Evolutionary conservation across 2,113 vertebrate species (phyloP).

Genomic region (Corydoras sp.): DNA sequence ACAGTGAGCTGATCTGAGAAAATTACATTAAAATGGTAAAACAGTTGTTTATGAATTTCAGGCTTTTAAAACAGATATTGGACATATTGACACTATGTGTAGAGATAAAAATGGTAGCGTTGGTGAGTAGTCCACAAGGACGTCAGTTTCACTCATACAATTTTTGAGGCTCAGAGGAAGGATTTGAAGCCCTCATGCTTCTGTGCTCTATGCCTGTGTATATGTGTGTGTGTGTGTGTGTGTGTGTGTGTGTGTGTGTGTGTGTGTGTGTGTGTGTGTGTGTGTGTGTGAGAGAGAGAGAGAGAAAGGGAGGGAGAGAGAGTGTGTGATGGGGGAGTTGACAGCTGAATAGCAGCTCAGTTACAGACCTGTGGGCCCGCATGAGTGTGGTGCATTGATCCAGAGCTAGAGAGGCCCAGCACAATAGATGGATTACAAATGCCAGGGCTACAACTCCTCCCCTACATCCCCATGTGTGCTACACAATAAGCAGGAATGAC

Average conservation of each 20-base stretch:
- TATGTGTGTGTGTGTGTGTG: background rate
- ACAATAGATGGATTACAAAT: constrained; percentile 53
- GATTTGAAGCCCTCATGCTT: constrained; percentile 22
- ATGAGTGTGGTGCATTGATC: constrained; percentile 52
- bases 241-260: background rate
- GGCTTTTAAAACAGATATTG: too few species aligned
- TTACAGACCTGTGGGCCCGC: constrained; percentile 62
- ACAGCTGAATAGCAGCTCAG: constrained; percentile 52
- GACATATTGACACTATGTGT: too few species aligned
- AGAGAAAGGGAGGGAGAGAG: too few species aligned
- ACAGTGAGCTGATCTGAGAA: background rate
- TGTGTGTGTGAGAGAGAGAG: too few species aligned
- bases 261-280: too few species aligned
- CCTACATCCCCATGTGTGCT: constrained; percentile 38
- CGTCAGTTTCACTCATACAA: constrained; percentile 32
- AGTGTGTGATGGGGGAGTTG: constrained; percentile 23
- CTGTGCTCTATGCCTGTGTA: constrained; percentile 15
- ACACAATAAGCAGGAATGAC: constrained; percentile 34
- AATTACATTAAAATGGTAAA: too few species aligned
- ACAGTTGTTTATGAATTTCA: too few species aligned
- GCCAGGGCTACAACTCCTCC: constrained; percentile 39
- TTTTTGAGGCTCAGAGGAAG: constrained; percentile 9
- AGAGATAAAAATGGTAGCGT: constrained; percentile 11
- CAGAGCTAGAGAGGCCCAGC: constrained; percentile 48
- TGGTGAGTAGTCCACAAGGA: constrained; percentile 10